phyloP scores from a whole-genome alignment of 2,797 vertebrate genomes.

The Melanotaenia parkinsoni region DNA sequence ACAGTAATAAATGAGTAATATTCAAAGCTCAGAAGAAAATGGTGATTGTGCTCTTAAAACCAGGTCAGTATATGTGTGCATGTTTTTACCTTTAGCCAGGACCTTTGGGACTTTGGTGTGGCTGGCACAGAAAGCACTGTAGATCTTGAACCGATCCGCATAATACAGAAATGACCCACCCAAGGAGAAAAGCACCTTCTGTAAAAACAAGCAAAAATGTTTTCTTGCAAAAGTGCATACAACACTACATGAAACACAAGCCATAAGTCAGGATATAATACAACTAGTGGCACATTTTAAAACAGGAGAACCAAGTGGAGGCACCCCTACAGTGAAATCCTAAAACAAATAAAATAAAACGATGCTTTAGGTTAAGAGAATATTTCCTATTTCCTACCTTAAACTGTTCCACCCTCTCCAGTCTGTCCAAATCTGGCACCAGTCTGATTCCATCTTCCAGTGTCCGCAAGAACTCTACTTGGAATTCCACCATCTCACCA shows the following conservation, averaged over 20 bases:
- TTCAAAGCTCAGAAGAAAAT: not conserved
- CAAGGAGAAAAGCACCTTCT: conserved; percentile 98
- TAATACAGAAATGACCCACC: conserved; percentile 98
- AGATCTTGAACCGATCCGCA: conserved; percentile 97
- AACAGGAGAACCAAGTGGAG: not conserved
- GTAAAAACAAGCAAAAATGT: conserved; percentile 34
- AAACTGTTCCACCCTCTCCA: conserved; percentile 95
- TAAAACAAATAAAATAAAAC: not conserved
- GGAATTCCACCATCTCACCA: conserved; percentile 96
- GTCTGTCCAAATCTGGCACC: conserved; percentile 91
- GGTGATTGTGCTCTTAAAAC: not conserved
- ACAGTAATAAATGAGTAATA: not conserved
- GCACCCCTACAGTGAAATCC: not conserved
- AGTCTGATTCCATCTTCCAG: conserved; percentile 94
- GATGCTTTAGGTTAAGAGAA: not conserved
- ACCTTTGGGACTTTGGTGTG: conserved; percentile 98
- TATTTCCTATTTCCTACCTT: conserved; percentile 81
- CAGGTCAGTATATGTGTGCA: not conserved
- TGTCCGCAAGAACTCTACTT: conserved; percentile 95
- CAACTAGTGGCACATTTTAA: not conserved
- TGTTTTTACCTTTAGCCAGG: conserved; percentile 91
- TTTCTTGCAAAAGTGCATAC: not conserved
- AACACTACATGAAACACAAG: not conserved
- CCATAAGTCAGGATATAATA: not conserved
- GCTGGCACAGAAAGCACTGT: conserved; percentile 98